A percentile compares a stretch with the other conserved stretches of the same genome.
Evolutionary conservation across 1,140 invertebrate species (phyloP).

Genomic region (Meloidogyne exigua): DNA sequence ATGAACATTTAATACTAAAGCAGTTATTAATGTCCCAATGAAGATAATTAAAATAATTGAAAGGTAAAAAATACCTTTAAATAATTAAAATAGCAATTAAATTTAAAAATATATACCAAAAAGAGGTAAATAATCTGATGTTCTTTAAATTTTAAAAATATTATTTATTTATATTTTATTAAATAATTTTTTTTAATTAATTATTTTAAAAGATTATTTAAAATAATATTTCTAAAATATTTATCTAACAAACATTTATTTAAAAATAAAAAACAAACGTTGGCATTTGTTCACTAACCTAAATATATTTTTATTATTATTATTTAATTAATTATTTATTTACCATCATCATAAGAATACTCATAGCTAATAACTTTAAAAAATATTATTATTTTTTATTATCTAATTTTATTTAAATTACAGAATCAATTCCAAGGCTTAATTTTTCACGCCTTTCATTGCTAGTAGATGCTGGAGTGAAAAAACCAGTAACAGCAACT

Average conservation of each 20-base stretch:
- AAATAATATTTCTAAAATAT: no score
- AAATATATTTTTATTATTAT: neutral
- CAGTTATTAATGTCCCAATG: conserved; percentile 61
- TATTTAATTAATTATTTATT: neutral
- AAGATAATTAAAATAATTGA: conserved; percentile 63
- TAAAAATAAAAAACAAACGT: conserved; percentile 49
- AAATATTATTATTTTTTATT: neutral
- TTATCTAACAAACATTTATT: no score
- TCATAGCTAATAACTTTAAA: conserved; percentile 60
- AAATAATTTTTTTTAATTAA: neutral
- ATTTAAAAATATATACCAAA: conserved; percentile 40
- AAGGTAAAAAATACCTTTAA: conserved; percentile 55
- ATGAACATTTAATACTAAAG: conserved; percentile 62
- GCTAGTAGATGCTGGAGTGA: conserved; percentile 63
- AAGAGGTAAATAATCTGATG: conserved; percentile 54
- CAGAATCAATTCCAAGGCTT: conserved; percentile 59
- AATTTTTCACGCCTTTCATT: conserved; percentile 61
- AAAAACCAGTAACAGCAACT: conserved; percentile 64
- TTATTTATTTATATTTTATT: neutral
- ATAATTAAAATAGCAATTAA: conserved; percentile 12
- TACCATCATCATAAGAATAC: conserved; percentile 61
- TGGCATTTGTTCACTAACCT: conserved; percentile 42
- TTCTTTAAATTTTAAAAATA: conserved; percentile 1
- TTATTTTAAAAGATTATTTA: no score
- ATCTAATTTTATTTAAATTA: conserved; percentile 1